phyloP scores from a whole-genome alignment of 2,888 invertebrate genomes.

The Xiphydria camelus region DNA sequence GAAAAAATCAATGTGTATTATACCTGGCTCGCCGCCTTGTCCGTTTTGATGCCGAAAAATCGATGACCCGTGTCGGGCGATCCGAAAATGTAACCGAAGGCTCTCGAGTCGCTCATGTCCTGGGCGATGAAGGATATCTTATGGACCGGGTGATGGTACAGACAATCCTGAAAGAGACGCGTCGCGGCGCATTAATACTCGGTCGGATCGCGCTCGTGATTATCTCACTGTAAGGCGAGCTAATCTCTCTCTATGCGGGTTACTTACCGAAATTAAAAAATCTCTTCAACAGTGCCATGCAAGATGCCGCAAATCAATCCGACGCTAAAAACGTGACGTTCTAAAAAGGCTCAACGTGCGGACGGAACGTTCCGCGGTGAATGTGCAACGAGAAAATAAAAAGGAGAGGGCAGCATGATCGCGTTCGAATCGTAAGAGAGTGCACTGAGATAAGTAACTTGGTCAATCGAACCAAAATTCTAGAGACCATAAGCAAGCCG shows the following conservation, averaged over 20 bases:
- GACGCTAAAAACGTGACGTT: constrained; percentile 12
- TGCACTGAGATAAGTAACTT: too few relatives aligned
- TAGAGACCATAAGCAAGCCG: too few relatives aligned
- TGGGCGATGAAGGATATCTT: constrained; percentile 99
- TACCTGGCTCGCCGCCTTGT: constrained; percentile 94
- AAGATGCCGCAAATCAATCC: constrained; percentile 17
- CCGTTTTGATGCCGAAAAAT: constrained; percentile 99
- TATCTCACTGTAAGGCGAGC: neutral
- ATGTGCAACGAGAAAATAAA: neutral
- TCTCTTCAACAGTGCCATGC: constrained; percentile 14
- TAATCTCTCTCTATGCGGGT: too few relatives aligned
- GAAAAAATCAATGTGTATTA: too few relatives aligned
- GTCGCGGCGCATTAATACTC: constrained; percentile 3
- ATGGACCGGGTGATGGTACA: constrained; percentile 97
- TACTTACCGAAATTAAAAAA: constrained; percentile 10
- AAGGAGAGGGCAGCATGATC: too few relatives aligned
- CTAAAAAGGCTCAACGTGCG: constrained; percentile 8
- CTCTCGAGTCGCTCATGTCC: constrained; percentile 95
- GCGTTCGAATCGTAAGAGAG: too few relatives aligned
- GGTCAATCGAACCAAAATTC: too few relatives aligned
- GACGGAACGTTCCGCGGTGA: neutral
- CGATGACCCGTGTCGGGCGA: constrained; percentile 94
- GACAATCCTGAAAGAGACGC: constrained; percentile 75
- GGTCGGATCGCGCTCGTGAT: neutral
- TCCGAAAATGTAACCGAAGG: constrained; percentile 98